Evolutionary conservation across 2,888 invertebrate species (phyloP).

Genomic region (Xiphydria camelus): DNA sequence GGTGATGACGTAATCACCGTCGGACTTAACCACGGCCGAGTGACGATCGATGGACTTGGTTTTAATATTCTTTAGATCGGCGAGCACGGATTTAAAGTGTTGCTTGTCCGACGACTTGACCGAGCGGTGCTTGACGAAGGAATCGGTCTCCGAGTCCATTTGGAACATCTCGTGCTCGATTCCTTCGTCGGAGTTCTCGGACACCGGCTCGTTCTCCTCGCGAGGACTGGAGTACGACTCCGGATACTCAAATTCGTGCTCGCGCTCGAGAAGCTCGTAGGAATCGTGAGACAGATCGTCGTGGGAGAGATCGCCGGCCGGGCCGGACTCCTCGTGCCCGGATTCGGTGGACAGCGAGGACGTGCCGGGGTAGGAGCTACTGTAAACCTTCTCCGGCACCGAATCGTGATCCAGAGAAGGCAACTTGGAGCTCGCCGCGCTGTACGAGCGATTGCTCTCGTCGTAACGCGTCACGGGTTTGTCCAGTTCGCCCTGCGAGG

Average conservation of each 20-base stretch:
- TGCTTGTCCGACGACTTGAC: slow-evolving; percentile 44
- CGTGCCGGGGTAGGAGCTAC: slow-evolving; percentile 85
- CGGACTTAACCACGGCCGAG: slow-evolving; percentile 29
- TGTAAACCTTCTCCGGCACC: slow-evolving; percentile 74
- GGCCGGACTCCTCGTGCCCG: slow-evolving; percentile 65
- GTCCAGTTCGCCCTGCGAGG: slow-evolving; percentile 62
- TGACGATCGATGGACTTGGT: slow-evolving; percentile 47
- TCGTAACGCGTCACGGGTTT: slow-evolving; percentile 76
- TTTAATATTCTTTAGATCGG: slow-evolving; percentile 42
- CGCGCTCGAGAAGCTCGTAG: slow-evolving; percentile 80
- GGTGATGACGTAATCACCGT: slow-evolving; percentile 38
- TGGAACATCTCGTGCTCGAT: slow-evolving; percentile 77
- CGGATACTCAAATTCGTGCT: slow-evolving; percentile 55
- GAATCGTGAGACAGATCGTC: slow-evolving; percentile 88
- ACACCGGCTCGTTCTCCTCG: slow-evolving; percentile 45
- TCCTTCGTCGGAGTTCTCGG: slow-evolving; percentile 53
- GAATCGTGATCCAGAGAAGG: slow-evolving; percentile 71
- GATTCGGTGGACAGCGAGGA: slow-evolving; percentile 69
- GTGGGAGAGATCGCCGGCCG: slow-evolving; percentile 72
- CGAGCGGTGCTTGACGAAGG: slow-evolving; percentile 51
- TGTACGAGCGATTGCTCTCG: slow-evolving; percentile 68
- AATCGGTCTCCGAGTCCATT: slow-evolving; percentile 63
- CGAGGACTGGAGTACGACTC: slow-evolving; percentile 53
- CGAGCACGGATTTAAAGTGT: slow-evolving; percentile 46
- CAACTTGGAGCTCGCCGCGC: slow-evolving; percentile 66